Evolutionary conservation across 2,797 vertebrate species (phyloP).

Genomic region (Neostethus bicornis): DNA sequence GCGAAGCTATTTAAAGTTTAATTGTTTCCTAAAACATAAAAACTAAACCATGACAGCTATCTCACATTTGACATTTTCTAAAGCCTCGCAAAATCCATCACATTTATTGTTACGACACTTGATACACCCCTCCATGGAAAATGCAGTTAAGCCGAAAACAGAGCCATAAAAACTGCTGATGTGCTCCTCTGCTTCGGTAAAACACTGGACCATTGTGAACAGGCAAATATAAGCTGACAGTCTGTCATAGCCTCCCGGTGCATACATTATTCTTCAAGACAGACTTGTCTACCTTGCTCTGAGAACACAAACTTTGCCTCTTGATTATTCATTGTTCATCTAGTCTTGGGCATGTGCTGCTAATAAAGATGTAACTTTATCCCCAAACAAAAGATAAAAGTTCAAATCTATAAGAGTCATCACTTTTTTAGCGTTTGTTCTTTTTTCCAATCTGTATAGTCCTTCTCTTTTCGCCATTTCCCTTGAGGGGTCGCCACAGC

Average conservation of each 20-base stretch:
- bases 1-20: background rate
- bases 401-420: constrained; percentile 12
- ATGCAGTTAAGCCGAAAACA: constrained; percentile 14
- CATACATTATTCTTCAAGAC: constrained; percentile 44
- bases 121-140: background rate
- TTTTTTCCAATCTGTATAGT: too few relatives aligned
- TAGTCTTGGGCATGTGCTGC: constrained; percentile 20
- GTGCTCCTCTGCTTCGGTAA: constrained; percentile 32
- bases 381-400: constrained; percentile 1
- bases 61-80: constrained; percentile 19
- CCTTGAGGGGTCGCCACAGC: too few relatives aligned
- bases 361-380: constrained; percentile 16
- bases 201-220: constrained; percentile 17
- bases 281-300: constrained; percentile 51
- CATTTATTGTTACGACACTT: background rate
- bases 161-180: constrained; percentile 49
- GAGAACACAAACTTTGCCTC: constrained; percentile 39
- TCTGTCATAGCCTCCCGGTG: constrained; percentile 50
- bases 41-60: background rate
- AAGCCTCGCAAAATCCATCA: background rate
- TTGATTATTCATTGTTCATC: constrained; percentile 46
- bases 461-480: too few relatives aligned
- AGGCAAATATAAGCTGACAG: constrained; percentile 53
- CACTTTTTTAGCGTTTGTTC: too few relatives aligned
- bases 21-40: background rate